A percentile compares a stretch with the other conserved stretches of the same genome.
These are phyloP conservation scores for Tursiops truncatus DNA, from an alignment of 2,113 vertebrate genomes.

Conservation along the genomic window DNA sequence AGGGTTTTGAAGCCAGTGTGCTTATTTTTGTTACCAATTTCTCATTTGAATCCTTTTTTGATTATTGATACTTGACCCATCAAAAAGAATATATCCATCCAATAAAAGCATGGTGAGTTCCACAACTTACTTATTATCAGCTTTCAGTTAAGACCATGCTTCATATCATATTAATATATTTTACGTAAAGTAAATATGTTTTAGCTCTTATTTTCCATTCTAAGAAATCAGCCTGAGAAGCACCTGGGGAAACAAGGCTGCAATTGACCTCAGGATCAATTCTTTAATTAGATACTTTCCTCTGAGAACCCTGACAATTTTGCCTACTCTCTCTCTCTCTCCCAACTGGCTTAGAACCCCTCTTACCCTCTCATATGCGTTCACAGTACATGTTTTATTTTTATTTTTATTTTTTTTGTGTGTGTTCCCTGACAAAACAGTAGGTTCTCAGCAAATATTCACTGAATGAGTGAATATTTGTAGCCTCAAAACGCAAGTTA, in stretches of 20 bases:
- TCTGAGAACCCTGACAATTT: not conserved
- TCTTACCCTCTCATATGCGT: not conserved
- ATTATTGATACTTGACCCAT: not conserved
- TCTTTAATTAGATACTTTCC: not conserved
- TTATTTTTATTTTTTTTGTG: not conserved
- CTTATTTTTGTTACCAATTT: not conserved
- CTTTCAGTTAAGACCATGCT: not conserved
- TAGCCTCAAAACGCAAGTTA: not conserved
- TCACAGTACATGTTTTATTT: not conserved
- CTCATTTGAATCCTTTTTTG: not conserved
- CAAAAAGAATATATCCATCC: not conserved
- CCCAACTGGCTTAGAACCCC: not conserved
- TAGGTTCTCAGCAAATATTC: not conserved
- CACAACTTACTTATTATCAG: not conserved
- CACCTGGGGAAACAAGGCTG: not conserved
- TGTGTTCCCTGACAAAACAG: not conserved
- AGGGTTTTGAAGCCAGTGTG: not conserved
- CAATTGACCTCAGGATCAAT: not conserved
- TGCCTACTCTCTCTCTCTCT: fast-evolving
- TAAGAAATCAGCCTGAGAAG: not conserved
- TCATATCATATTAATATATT: not conserved
- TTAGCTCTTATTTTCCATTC: not conserved
- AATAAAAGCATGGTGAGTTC: not conserved
- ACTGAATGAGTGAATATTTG: not conserved
- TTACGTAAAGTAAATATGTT: not conserved